Base-by-base conservation (phyloP, 2,797 vertebrate species). In the Pantherophis alleghaniensis region DNA sequence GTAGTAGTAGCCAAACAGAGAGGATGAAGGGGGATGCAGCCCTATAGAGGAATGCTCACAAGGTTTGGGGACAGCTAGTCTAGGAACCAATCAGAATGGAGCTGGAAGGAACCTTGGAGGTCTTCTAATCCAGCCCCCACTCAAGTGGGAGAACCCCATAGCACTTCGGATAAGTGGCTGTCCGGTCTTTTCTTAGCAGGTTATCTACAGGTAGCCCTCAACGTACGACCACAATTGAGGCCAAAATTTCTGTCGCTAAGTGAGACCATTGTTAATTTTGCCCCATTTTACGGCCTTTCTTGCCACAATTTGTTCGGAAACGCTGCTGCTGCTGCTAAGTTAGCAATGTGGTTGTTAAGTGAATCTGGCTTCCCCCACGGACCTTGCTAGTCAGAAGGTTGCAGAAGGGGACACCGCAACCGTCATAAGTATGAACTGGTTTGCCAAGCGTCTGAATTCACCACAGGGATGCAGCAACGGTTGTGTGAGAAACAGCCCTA, bases 301-400 rank as follows among this genome's bases (percentile, higher is more conserved):
- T 66, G 61, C 26, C 28, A 24, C 26, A 12, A 13, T 28, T n/a
- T 13, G 26, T 14, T n/a, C 61, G 26, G 26, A 66, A 66, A 14
- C 61, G 0, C 4, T 66, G 61, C 61, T 0, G 61, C 61, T 0
- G 4, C 0, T n/a, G 28, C 5, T n/a, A n/a, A n/a, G 26, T 6
- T 24, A 60, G 59, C 0, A 20, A 6, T 5, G 59, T 60, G 56
- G 13, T 56, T 4, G 56, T 56, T 56, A 56, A 56, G 51, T 60
- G 61, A 66, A 66, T 66, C 61, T 66, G 61, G 26, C 26, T n/a
- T 10, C 22, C 37, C 37, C 37, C 37, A 37, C 37, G 0, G 37
- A 42, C 37, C 37, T 24, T 66, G 61, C 61, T 66, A 4, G 61
- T 66, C 26, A 66, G 61, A 3, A 13, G 26, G 61, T 66, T 5